A percentile compares a stretch with the other conserved stretches of the same genome.
Conservation (phyloP, 2,113 vertebrate species). For the Mionectes macconnelli region DNA sequence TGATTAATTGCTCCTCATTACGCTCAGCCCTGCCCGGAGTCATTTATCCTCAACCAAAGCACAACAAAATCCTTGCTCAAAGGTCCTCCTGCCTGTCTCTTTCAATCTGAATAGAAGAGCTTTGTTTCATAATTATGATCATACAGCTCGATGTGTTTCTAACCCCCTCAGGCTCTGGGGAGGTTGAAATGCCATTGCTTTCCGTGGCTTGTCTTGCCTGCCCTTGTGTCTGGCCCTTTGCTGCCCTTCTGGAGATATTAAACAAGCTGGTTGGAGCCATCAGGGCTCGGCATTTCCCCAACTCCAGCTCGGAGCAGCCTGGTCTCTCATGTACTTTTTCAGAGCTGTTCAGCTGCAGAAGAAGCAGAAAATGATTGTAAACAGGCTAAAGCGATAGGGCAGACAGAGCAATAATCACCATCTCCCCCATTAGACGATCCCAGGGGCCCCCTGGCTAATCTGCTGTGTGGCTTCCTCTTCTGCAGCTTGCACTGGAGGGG, state of each 20-base stretch:
- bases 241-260: background rate
- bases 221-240: background rate
- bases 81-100: background rate
- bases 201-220: background rate
- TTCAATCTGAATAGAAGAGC: background rate
- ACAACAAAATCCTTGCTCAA: background rate
- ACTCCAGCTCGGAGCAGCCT: background rate
- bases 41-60: background rate
- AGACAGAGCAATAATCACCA: background rate
- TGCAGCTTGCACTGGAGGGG: background rate
- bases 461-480: background rate
- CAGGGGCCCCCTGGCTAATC: background rate
- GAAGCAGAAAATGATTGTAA: background rate
- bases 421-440: background rate
- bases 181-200: background rate
- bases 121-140: background rate
- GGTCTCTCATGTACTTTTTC: background rate
- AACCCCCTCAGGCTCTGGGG: background rate
- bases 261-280: background rate
- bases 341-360: background rate
- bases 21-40: background rate
- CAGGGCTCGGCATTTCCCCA: background rate
- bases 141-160: background rate
- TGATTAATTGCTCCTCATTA: background rate
- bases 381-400: background rate